phyloP scores from a whole-genome alignment of 2,888 invertebrate genomes.

The Xanthorhoe spadicearia region DNA sequence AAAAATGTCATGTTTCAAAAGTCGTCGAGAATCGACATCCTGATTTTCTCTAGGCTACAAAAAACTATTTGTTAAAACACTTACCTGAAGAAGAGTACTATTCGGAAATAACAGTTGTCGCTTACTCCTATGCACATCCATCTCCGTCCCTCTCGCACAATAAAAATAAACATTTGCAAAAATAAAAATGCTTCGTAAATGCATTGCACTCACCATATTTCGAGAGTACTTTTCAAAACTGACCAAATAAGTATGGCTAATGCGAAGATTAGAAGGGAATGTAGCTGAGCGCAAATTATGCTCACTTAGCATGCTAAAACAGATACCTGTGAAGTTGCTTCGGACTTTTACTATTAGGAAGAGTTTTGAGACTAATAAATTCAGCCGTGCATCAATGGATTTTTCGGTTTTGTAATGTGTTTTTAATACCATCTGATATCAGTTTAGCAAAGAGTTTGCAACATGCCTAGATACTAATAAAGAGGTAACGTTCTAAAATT shows the following conservation, averaged over 20 bases:
- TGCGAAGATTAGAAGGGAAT: slow-evolving; percentile 13
- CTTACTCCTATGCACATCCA: slow-evolving; percentile 53
- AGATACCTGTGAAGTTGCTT: background rate
- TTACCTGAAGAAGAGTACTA: slow-evolving; percentile 67
- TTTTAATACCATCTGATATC: no score
- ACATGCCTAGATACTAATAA: no score
- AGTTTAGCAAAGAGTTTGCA: no score
- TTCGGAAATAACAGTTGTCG: slow-evolving; percentile 72
- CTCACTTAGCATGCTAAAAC: background rate
- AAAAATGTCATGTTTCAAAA: no score
- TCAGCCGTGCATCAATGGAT: no score
- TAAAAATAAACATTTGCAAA: slow-evolving; percentile 22
- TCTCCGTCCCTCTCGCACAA: slow-evolving; percentile 47
- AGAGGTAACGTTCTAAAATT: no score
- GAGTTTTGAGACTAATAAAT: no score
- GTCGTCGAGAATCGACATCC: no score
- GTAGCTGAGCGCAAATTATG: background rate
- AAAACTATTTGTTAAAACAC: slow-evolving; percentile 8
- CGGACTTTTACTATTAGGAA: no score
- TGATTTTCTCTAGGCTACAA: no score
- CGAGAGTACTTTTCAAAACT: slow-evolving; percentile 4
- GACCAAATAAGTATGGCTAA: slow-evolving; percentile 18
- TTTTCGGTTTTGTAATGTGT: no score
- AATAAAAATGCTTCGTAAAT: slow-evolving; percentile 12
- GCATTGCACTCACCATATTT: slow-evolving; percentile 17